phyloP scores from a whole-genome alignment of 2,113 vertebrate genomes.

The Eulemur rufifrons region DNA sequence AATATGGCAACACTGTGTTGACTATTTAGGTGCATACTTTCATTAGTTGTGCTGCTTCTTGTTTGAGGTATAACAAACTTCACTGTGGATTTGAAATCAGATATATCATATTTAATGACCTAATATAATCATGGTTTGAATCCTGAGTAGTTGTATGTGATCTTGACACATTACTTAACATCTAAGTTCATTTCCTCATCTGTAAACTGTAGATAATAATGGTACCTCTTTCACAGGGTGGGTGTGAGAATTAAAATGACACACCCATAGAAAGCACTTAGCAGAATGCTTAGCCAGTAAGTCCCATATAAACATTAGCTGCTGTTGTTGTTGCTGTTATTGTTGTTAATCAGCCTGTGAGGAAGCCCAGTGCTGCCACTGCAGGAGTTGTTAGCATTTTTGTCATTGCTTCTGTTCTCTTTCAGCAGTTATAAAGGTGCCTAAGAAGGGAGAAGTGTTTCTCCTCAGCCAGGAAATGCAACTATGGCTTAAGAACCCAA shows the following conservation, averaged over 20 bases:
- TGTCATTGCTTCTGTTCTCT: neutral
- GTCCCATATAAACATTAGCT: neutral
- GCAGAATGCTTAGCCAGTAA: neutral
- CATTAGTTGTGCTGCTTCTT: no score
- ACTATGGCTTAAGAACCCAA: neutral
- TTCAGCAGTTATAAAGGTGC: neutral
- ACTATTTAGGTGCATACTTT: no score
- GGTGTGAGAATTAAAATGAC: neutral
- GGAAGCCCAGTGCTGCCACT: neutral
- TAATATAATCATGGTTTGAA: neutral
- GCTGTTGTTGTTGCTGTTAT: neutral
- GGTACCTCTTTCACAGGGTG: neutral
- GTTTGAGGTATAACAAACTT: no score
- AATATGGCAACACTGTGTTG: no score
- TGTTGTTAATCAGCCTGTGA: neutral
- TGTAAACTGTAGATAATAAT: conserved; percentile 2
- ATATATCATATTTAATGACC: no score
- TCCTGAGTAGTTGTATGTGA: neutral
- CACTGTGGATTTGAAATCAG: no score
- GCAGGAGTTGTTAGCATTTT: neutral
- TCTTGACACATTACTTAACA: neutral
- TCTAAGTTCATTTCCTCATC: neutral
- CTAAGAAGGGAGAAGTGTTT: neutral
- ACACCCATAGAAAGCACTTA: neutral
- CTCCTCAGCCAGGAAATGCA: neutral